Percentiles rank a stretch among this genome's conserved stretches.
Conservation (phyloP, 2,888 invertebrate species). For the Morinoia aosen region DNA sequence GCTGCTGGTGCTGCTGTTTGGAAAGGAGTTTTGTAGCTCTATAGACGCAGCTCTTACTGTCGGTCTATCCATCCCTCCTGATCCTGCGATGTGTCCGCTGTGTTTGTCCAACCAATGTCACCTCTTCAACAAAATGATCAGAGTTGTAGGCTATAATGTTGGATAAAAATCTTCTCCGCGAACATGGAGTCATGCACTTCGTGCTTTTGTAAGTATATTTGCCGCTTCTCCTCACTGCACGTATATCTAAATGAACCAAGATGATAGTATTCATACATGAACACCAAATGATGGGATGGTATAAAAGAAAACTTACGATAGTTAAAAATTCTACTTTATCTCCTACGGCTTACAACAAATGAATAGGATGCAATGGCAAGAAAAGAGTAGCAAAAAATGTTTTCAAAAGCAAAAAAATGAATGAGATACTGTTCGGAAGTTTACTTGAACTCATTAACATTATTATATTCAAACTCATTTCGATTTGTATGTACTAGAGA, state of each 20-base stretch:
- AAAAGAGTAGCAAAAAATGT: not conserved
- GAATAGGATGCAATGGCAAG: not conserved
- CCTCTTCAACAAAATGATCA: constrained; percentile 31
- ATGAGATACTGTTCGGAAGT: not conserved
- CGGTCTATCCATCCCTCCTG: constrained; percentile 31
- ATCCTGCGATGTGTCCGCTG: not conserved
- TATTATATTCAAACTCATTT: no score
- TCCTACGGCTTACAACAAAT: not conserved
- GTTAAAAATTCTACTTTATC: not conserved
- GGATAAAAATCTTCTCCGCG: not conserved
- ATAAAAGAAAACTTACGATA: not conserved
- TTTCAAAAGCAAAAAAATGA: not conserved
- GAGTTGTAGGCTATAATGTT: not conserved
- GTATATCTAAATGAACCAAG: not conserved
- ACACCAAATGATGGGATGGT: not conserved
- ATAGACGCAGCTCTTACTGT: constrained; percentile 41
- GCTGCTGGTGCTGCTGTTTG: constrained; percentile 31
- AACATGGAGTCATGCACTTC: not conserved
- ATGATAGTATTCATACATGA: not conserved
- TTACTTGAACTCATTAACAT: not conserved
- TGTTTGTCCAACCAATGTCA: constrained; percentile 4
- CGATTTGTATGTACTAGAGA: no score
- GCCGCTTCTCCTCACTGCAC: not conserved
- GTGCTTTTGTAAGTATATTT: not conserved
- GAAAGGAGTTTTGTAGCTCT: not conserved